phyloP scores from a whole-genome alignment of 2,113 vertebrate genomes.

The Meleagris gallopavo region DNA sequence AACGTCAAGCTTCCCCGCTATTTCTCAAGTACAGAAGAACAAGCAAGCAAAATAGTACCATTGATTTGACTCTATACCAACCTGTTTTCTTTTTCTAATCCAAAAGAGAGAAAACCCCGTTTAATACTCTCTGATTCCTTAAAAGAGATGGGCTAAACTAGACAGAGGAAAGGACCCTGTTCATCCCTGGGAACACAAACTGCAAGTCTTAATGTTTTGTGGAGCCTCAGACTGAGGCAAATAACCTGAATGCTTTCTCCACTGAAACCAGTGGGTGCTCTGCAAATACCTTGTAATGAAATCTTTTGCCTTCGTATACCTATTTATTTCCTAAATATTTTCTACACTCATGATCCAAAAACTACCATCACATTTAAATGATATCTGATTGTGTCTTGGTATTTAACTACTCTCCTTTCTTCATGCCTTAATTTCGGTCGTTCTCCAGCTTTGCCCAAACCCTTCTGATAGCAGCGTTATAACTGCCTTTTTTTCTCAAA shows the following conservation, averaged over 20 bases:
- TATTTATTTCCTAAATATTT: background rate
- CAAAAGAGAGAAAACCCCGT: background rate
- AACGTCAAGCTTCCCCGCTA: background rate
- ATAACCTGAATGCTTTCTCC: background rate
- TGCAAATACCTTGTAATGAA: background rate
- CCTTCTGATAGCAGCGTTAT: background rate
- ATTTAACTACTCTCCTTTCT: background rate
- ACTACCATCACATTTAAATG: background rate
- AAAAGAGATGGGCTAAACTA: background rate
- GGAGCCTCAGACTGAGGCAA: background rate
- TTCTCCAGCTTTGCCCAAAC: background rate
- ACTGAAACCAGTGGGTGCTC: background rate
- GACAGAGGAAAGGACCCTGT: background rate
- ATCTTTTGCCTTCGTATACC: background rate
- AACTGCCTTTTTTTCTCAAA: background rate
- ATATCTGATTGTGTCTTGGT: background rate
- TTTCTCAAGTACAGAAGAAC: background rate
- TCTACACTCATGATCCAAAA: background rate
- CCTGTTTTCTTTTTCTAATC: background rate
- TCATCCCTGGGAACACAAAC: background rate
- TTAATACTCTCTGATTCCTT: background rate
- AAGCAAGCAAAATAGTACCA: background rate
- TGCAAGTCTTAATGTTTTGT: background rate
- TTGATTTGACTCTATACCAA: background rate
- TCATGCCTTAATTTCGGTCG: background rate